Percentiles rank a stretch among this genome's conserved stretches.
These are phyloP conservation scores for Drosophila rhopaloa DNA, from an alignment of 1,140 invertebrate species.

Conservation along the genomic window DNA sequence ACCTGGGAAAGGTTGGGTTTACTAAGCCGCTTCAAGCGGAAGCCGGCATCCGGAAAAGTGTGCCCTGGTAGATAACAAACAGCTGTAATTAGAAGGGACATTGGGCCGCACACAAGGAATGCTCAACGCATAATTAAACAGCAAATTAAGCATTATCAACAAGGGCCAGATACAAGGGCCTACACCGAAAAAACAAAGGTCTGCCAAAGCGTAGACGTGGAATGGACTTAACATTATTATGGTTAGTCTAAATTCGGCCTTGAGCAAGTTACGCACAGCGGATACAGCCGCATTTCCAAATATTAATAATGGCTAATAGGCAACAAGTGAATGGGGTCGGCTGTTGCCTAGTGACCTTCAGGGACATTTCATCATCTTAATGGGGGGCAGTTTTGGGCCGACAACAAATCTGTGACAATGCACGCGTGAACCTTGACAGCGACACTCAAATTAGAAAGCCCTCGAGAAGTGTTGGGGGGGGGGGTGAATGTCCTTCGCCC, in stretches of 20 bases:
- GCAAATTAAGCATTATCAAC: conserved; percentile 76
- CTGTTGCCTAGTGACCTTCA: conserved; percentile 40
- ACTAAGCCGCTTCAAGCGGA: conserved; percentile 59
- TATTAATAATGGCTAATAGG: conserved; percentile 79
- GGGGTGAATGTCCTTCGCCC: conserved; percentile 10
- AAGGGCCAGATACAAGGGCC: neutral
- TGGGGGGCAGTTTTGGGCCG: conserved; percentile 11
- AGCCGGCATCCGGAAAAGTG: conserved; percentile 21
- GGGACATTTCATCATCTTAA: conserved; percentile 79
- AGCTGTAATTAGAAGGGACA: conserved; percentile 66
- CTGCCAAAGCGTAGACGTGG: neutral
- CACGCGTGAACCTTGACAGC: conserved; percentile 43
- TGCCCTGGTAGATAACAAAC: conserved; percentile 62
- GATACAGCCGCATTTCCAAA: conserved; percentile 33
- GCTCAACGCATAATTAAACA: conserved; percentile 75
- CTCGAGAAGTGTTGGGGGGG: neutral
- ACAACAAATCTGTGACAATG: conserved; percentile 49
- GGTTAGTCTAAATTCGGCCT: neutral
- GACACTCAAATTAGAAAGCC: conserved; percentile 53
- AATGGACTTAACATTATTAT: neutral
- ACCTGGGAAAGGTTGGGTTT: conserved; percentile 11
- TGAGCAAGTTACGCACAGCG: conserved; percentile 13
- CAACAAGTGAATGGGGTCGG: conserved; percentile 60
- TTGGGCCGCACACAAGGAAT: conserved; percentile 42
- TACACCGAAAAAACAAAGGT: conserved; percentile 6